A percentile compares a stretch with the other conserved stretches of the same genome.
phyloP scores from a whole-genome alignment of 2,797 vertebrate genomes.

The Huso huso region DNA sequence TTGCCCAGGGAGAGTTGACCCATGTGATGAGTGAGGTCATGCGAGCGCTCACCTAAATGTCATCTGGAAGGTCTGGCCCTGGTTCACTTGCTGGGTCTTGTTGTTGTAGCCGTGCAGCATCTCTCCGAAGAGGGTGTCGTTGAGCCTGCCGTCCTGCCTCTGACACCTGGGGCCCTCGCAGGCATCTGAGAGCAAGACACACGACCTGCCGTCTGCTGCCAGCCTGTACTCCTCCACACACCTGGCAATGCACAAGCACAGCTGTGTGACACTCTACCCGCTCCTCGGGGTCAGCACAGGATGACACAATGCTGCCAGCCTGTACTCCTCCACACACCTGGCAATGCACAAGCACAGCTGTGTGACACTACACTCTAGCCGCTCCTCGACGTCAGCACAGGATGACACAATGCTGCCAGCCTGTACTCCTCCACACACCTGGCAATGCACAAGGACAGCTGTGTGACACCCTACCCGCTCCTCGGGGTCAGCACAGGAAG shows the following conservation, averaged over 20 bases:
- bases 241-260: slow-evolving; percentile 48
- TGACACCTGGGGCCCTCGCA: slow-evolving; percentile 86
- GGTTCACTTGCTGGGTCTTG: slow-evolving; percentile 84
- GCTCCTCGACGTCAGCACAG: too few relatives aligned
- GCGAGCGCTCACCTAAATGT: slow-evolving; percentile 77
- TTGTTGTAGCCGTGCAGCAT: slow-evolving; percentile 97
- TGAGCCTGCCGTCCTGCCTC: slow-evolving; percentile 76
- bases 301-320: too few relatives aligned
- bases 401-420: slow-evolving; percentile 28
- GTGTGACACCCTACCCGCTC: background rate
- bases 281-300: too few relatives aligned
- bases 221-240: slow-evolving; percentile 96
- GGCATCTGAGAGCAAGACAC: slow-evolving; percentile 82
- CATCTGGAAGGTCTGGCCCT: slow-evolving; percentile 96
- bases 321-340: too few relatives aligned
- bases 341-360: too few relatives aligned
- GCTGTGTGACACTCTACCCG: too few relatives aligned
- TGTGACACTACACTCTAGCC: too few relatives aligned
- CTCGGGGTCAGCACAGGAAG: background rate
- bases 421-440: slow-evolving; percentile 60
- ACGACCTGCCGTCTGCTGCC: slow-evolving; percentile 84
- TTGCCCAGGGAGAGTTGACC: too few relatives aligned
- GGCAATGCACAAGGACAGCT: background rate
- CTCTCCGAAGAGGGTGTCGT: slow-evolving; percentile 90
- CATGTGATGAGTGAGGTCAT: background rate